A percentile compares a stretch with the other conserved stretches of the same genome.
Conservation (phyloP, 2,113 vertebrate genomes). For the Atractosteus spatula region DNA sequence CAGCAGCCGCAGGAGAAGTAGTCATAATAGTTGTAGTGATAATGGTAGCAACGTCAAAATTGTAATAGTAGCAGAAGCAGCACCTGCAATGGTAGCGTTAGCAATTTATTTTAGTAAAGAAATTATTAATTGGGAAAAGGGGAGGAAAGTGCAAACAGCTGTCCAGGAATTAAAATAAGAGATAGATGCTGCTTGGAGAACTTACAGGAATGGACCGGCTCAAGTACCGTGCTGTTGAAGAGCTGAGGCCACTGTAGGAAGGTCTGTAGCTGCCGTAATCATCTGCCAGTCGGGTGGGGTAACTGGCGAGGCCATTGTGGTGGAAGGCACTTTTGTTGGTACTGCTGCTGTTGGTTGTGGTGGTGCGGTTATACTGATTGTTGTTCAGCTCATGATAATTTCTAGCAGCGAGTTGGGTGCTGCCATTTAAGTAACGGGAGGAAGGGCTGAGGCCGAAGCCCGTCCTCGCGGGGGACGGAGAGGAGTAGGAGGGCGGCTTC, state of each 20-base stretch:
- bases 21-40: not conserved
- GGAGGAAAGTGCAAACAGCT: not conserved
- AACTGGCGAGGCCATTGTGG: slow-evolving; percentile 46
- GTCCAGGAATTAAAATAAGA: not conserved
- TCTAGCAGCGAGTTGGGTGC: slow-evolving; percentile 53
- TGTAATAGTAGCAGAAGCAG: not conserved
- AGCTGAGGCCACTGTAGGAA: slow-evolving; percentile 64
- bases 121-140: not conserved
- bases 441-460: slow-evolving; percentile 57
- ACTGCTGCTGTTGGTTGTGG: slow-evolving; percentile 45
- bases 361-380: slow-evolving; percentile 65
- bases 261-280: slow-evolving; percentile 51
- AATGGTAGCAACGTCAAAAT: not conserved
- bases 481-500: slow-evolving; percentile 44
- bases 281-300: slow-evolving; percentile 47
- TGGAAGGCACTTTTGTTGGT: slow-evolving; percentile 50
- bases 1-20: no score
- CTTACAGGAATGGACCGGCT: slow-evolving; percentile 94
- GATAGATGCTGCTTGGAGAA: slow-evolving; percentile 45
- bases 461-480: slow-evolving; percentile 49
- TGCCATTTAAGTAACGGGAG: slow-evolving; percentile 62
- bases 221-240: slow-evolving; percentile 74
- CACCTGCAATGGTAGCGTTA: not conserved
- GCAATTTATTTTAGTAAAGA: no score
- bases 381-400: slow-evolving; percentile 84